Conservation (phyloP, 2,113 vertebrate species). For the Orcinus orca region DNA sequence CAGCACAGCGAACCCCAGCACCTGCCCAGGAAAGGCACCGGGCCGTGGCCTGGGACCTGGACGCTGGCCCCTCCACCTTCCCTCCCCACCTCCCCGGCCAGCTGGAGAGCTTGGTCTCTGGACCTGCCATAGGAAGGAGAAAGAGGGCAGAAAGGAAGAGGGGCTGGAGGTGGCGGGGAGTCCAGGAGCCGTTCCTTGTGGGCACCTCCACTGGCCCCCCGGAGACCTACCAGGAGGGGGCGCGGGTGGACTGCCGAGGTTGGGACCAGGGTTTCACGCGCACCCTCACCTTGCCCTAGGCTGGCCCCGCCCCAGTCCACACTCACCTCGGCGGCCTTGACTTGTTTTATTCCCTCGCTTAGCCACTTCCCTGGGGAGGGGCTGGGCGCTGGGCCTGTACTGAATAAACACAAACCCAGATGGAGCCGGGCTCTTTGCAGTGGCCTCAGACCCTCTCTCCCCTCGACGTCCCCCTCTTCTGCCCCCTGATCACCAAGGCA, state of each 20-base stretch:
- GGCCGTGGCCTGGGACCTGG: neutral
- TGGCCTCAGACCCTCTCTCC: constrained; percentile 1
- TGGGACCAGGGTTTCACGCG: accelerated
- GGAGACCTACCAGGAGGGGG: neutral
- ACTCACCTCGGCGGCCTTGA: constrained; percentile 56
- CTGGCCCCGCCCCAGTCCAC: neutral
- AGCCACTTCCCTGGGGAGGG: neutral
- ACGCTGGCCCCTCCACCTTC: neutral
- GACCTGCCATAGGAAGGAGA: neutral
- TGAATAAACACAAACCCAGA: constrained; percentile 66
- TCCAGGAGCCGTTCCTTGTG: neutral
- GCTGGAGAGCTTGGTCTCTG: neutral
- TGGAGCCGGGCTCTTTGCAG: neutral
- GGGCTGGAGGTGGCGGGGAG: neutral
- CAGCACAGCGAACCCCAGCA: neutral
- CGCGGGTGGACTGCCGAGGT: accelerated
- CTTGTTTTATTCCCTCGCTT: constrained; percentile 56
- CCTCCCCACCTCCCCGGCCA: neutral
- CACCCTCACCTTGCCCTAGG: neutral
- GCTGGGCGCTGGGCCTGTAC: constrained; percentile 44
- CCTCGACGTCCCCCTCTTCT: neutral
- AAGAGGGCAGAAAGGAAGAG: neutral
- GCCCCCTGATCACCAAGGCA: neutral
- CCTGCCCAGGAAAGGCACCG: neutral
- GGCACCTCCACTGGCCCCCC: neutral